Conservation (phyloP, 2,113 vertebrate genomes). For the Anhinga anhinga region DNA sequence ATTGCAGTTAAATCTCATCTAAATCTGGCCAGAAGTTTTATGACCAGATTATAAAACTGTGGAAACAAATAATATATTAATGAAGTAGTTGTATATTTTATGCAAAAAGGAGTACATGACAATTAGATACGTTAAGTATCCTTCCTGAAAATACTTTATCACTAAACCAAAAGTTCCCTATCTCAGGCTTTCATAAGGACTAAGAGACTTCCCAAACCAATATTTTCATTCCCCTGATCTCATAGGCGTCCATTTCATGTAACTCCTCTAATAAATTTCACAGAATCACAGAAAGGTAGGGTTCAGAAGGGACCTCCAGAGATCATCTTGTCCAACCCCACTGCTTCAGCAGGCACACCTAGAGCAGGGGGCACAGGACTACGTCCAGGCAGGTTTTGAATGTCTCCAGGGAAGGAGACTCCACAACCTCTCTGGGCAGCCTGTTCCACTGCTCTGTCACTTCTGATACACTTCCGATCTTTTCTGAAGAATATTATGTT, state of each 20-base stretch:
- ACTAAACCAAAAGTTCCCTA: background rate
- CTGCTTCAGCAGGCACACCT: too few relatives aligned
- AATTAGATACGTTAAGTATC: background rate
- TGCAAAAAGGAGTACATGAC: background rate
- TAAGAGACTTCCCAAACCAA: background rate
- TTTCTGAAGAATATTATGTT: background rate
- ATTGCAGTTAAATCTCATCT: background rate
- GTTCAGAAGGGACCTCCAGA: too few relatives aligned
- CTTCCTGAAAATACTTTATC: background rate
- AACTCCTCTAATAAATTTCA: background rate
- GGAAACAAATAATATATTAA: background rate
- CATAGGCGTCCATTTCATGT: background rate
- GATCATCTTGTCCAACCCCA: too few relatives aligned
- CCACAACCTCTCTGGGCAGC: too few relatives aligned
- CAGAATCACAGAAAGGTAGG: too few relatives aligned
- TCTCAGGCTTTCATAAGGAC: background rate
- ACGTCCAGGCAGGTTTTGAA: too few relatives aligned
- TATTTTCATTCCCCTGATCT: background rate
- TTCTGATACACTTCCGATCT: background rate
- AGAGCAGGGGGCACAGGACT: too few relatives aligned
- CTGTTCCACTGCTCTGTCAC: too few relatives aligned
- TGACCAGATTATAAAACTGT: background rate
- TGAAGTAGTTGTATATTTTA: background rate
- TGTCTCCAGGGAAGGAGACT: too few relatives aligned
- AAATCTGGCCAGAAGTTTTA: background rate